phyloP scores from a whole-genome alignment of 2,113 vertebrate genomes.

The Dasypus novemcinctus region DNA sequence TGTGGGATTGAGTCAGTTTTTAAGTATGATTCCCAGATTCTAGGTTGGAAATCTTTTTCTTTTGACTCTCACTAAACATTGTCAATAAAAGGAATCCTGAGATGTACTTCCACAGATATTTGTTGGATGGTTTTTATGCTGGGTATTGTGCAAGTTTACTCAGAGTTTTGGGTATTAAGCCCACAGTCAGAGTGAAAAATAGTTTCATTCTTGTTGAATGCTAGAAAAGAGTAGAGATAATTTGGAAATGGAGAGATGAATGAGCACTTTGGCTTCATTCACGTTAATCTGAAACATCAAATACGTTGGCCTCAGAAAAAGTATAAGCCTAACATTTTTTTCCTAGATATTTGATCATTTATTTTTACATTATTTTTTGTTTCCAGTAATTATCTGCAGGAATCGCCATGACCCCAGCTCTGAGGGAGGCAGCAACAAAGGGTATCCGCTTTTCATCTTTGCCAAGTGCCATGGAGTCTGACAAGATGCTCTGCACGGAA shows the following conservation, averaged over 20 bases:
- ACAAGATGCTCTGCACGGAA: slow-evolving; percentile 82
- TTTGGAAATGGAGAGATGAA: slow-evolving; percentile 4
- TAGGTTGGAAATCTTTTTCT: neutral
- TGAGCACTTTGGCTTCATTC: neutral
- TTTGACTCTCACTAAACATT: neutral
- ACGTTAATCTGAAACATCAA: slow-evolving; percentile 54
- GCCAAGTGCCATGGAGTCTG: slow-evolving; percentile 85
- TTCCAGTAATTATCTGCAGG: slow-evolving; percentile 81
- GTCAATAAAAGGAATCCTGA: slow-evolving; percentile 17
- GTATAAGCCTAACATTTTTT: slow-evolving; percentile 38
- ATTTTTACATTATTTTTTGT: slow-evolving; percentile 84
- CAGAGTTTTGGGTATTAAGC: neutral
- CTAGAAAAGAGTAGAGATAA: neutral
- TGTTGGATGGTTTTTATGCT: neutral
- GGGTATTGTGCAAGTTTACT: neutral
- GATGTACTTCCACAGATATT: neutral
- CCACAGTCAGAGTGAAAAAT: neutral
- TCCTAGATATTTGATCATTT: slow-evolving; percentile 78
- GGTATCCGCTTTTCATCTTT: slow-evolving; percentile 89
- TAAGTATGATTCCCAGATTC: neutral
- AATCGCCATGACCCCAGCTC: slow-evolving; percentile 92
- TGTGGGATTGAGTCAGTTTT: slow-evolving; percentile 25
- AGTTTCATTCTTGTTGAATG: slow-evolving; percentile 4
- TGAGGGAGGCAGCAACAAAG: slow-evolving; percentile 89
- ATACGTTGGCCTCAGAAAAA: slow-evolving; percentile 38